Conservation (phyloP, 2,113 vertebrate species). For the Gadus chalcogrammus region DNA sequence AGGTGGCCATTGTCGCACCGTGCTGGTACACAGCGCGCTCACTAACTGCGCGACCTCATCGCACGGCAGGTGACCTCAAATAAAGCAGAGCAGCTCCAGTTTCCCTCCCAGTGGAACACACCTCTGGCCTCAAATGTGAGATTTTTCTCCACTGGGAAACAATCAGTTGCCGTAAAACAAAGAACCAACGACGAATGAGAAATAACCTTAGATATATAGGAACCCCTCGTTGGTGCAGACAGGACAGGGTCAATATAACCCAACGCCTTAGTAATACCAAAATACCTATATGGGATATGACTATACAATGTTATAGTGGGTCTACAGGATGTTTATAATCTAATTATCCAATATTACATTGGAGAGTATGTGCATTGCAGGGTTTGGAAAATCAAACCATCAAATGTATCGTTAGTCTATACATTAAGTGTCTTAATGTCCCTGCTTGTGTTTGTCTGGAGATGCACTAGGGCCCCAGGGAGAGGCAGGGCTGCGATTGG, state of each 20-base stretch:
- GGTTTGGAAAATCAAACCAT: no score
- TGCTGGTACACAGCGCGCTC: constrained; percentile 6
- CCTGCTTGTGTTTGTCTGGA: no score
- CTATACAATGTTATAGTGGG: no score
- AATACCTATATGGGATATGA: no score
- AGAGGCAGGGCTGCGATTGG: constrained; percentile 12
- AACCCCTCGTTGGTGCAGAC: not conserved
- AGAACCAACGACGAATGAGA: not conserved
- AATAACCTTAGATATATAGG: constrained; percentile 14
- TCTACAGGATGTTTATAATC: no score
- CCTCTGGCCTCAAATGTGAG: constrained; percentile 27
- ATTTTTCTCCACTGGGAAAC: constrained; percentile 7
- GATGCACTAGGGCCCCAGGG: no score
- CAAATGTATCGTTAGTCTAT: no score
- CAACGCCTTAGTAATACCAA: no score
- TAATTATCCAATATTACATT: no score
- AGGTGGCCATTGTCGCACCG: constrained; percentile 46
- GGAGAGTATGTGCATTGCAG: no score
- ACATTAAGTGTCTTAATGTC: no score
- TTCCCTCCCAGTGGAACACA: constrained; percentile 29
- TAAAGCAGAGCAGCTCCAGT: not conserved
- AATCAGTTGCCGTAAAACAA: constrained; percentile 21
- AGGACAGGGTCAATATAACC: no score
- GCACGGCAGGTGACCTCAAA: constrained; percentile 45
- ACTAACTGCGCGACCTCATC: constrained; percentile 41